Evolutionary conservation across 2,797 vertebrate genomes (phyloP).

Genomic region (Delichon dasypus): DNA sequence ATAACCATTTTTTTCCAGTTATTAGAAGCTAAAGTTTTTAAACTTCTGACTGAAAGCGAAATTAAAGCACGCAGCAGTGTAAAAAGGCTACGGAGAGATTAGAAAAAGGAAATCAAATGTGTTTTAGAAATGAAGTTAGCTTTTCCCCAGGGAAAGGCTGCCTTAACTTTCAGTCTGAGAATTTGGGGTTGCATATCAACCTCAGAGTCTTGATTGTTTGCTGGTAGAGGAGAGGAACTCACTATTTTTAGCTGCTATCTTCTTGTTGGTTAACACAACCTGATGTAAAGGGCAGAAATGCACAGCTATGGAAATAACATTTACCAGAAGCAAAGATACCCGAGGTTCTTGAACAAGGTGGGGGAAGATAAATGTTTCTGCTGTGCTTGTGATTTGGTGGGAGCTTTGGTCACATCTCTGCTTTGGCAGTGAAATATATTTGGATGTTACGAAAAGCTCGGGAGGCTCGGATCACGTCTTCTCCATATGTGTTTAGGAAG

Average conservation of each 20-base stretch:
- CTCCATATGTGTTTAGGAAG: neutral
- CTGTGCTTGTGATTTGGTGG: neutral
- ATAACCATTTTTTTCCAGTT: slow-evolving; percentile 87
- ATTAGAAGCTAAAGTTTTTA: slow-evolving; percentile 89
- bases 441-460: neutral
- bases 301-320: neutral
- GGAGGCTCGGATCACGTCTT: neutral
- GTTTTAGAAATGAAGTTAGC: slow-evolving; percentile 77
- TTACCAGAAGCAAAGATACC: neutral
- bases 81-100: slow-evolving; percentile 74
- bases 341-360: neutral
- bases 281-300: neutral
- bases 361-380: neutral
- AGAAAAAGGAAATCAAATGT: slow-evolving; percentile 74
- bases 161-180: slow-evolving; percentile 61
- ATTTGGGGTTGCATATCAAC: slow-evolving; percentile 6
- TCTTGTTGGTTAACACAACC: neutral
- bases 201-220: slow-evolving; percentile 20
- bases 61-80: slow-evolving; percentile 78
- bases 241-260: slow-evolving; percentile 31
- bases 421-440: neutral
- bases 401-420: neutral
- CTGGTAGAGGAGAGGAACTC: slow-evolving; percentile 12
- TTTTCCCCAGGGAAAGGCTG: slow-evolving; percentile 59
- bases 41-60: slow-evolving; percentile 82